phyloP scores from a whole-genome alignment of 2,797 vertebrate genomes.

The Aplochiton taeniatus region DNA sequence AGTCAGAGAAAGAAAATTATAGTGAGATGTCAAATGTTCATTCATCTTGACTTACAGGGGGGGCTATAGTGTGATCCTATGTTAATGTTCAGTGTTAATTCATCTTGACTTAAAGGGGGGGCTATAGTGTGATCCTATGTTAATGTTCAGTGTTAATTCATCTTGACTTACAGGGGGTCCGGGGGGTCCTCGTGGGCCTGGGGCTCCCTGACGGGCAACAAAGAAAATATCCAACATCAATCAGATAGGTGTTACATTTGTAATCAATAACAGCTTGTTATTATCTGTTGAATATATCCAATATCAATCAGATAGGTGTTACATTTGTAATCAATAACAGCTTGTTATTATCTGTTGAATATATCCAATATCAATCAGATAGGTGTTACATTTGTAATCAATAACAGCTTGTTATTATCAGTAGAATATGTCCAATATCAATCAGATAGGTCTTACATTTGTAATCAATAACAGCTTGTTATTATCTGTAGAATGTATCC shows the following conservation, averaged over 20 bases:
- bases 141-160: too few species aligned
- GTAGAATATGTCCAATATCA: constrained; percentile 4
- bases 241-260: background rate
- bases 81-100: too few species aligned
- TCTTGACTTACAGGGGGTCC: constrained; percentile 91
- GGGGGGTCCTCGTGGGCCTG: constrained; percentile 88
- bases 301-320: background rate
- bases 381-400: too few species aligned
- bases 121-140: too few species aligned
- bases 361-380: background rate
- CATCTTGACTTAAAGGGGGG: too few species aligned
- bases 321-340: background rate
- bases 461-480: background rate
- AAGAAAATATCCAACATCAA: constrained; percentile 5
- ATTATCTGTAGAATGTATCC: constrained; percentile 12
- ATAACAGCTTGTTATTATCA: constrained; percentile 6
- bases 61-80: too few species aligned
- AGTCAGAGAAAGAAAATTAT: too few species aligned
- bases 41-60: too few species aligned
- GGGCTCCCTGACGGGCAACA: constrained; percentile 81
- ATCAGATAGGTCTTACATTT: background rate
- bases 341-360: constrained; percentile 3
- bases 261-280: background rate
- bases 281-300: constrained; percentile 14
- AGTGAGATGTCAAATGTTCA: too few species aligned